phyloP scores from a whole-genome alignment of 2,888 invertebrate genomes.

The Blastobasis adustella region DNA sequence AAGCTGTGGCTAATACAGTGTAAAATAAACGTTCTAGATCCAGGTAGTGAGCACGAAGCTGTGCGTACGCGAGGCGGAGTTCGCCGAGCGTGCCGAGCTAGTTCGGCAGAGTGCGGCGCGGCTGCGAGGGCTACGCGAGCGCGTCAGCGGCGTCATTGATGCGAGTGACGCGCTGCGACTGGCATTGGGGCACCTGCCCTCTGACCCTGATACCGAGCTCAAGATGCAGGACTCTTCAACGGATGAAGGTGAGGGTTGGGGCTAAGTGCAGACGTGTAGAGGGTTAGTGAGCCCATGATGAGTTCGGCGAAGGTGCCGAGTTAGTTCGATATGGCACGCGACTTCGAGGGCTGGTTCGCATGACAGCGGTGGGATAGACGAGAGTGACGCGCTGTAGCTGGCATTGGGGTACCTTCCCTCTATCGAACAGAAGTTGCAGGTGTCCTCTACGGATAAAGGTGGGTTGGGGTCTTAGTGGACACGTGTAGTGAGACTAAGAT shows the following conservation, averaged over 20 bases:
- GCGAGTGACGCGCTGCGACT: constrained; percentile 34
- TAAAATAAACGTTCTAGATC: constrained; percentile 26
- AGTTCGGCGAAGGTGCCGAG: background rate
- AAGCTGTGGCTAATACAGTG: background rate
- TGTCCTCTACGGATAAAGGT: too few species aligned
- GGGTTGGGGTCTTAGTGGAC: too few species aligned
- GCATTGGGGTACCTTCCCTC: too few species aligned
- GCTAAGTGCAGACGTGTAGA: background rate
- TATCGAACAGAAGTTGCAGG: too few species aligned
- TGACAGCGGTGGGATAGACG: too few species aligned
- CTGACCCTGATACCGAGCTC: constrained; percentile 16
- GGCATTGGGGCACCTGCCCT: constrained; percentile 27
- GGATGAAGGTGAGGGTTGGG: constrained; percentile 24
- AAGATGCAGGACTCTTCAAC: constrained; percentile 19
- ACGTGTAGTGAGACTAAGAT: too few species aligned
- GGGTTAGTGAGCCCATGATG: background rate
- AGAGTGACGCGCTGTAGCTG: too few species aligned
- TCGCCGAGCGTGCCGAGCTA: constrained; percentile 36
- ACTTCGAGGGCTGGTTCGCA: too few species aligned
- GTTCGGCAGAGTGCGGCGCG: constrained; percentile 35
- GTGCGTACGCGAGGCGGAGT: constrained; percentile 45
- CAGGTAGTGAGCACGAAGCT: constrained; percentile 55
- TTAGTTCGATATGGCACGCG: too few species aligned
- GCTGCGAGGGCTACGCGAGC: constrained; percentile 36
- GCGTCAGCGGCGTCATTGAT: constrained; percentile 43